Conservation (phyloP, 2,888 invertebrate genomes). For the Trachelus tabidus region DNA sequence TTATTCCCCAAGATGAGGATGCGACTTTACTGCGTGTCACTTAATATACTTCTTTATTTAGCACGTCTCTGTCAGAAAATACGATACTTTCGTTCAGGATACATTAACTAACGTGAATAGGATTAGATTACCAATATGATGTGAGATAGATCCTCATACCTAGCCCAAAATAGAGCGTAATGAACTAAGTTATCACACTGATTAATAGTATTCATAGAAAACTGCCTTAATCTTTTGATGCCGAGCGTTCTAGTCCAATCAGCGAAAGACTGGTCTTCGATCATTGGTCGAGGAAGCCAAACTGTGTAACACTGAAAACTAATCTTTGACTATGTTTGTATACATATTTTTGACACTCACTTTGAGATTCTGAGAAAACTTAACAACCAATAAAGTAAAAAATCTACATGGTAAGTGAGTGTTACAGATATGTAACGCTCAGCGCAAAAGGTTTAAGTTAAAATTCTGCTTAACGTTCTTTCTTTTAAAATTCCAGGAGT, state of each 20-base stretch:
- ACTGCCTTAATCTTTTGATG: not conserved
- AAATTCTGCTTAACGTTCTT: not conserved
- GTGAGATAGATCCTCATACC: not conserved
- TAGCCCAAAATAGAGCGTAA: not conserved
- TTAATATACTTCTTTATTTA: not conserved
- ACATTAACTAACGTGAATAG: not conserved
- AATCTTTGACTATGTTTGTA: too few relatives aligned
- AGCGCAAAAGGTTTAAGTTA: not conserved
- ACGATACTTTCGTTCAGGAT: not conserved
- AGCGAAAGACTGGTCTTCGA: too few relatives aligned
- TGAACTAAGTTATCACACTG: not conserved
- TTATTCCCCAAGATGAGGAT: not conserved
- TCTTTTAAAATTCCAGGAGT: not conserved
- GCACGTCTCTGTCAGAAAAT: not conserved
- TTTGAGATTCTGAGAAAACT: too few relatives aligned
- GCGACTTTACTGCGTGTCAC: not conserved
- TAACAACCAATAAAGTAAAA: too few relatives aligned
- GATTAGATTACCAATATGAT: not conserved
- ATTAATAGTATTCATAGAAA: not conserved
- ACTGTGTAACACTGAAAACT: too few relatives aligned
- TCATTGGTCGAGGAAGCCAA: too few relatives aligned
- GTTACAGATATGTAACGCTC: too few relatives aligned
- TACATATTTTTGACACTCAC: too few relatives aligned
- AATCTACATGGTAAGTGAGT: too few relatives aligned
- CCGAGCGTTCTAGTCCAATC: too few relatives aligned